phyloP scores from a whole-genome alignment of 2,113 vertebrate species.

The Aleadryas rufinucha region DNA sequence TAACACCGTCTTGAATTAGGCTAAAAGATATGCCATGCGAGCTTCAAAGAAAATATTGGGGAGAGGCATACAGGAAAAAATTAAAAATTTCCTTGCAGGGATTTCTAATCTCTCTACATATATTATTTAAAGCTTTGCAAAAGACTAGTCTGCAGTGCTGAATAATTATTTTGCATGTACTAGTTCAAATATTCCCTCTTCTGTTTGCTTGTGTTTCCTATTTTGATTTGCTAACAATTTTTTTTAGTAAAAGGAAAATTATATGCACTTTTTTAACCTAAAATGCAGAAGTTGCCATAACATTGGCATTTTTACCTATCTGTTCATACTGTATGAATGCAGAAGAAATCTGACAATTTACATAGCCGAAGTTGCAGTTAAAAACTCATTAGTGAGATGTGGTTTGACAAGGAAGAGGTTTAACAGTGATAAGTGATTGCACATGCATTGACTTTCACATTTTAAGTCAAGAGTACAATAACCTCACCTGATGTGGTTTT shows the following conservation, averaged over 20 bases:
- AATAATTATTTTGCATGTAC: conserved; percentile 35
- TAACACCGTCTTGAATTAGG: not conserved
- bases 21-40: not conserved
- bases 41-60: not conserved
- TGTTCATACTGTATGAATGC: not conserved
- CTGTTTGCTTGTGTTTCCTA: not conserved
- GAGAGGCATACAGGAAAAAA: not conserved
- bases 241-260: not conserved
- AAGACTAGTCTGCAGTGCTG: not conserved
- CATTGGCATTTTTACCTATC: not conserved
- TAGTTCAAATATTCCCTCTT: not conserved
- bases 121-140: conserved; percentile 40
- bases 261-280: not conserved
- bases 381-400: conserved; percentile 6
- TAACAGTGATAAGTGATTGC: not conserved
- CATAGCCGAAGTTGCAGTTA: not conserved
- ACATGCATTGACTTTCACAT: conserved; percentile 28
- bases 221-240: not conserved
- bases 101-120: conserved; percentile 19
- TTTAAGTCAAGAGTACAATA: conserved; percentile 22
- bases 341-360: not conserved
- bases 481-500: not conserved
- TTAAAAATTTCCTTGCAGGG: conserved; percentile 4
- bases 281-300: not conserved
- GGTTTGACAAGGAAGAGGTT: conserved; percentile 37